Evolutionary conservation across 2,113 vertebrate species (phyloP), one percentile per base, ranked within the genome.

Genomic region (Solea solea): DNA sequence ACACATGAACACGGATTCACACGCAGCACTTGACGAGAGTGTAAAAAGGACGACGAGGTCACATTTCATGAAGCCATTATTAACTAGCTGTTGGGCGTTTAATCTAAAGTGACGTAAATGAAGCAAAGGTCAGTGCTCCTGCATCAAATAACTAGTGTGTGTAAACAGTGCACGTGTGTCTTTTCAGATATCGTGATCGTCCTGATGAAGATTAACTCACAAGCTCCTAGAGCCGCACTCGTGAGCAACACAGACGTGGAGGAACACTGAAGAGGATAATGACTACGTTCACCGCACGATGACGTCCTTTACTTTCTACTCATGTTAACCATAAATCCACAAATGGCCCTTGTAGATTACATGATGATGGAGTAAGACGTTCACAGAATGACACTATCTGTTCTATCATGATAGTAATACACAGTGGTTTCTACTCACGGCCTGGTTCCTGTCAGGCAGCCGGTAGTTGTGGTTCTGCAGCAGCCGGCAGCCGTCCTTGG

Each of bases 401-500:
- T 10, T n/a, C 28, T 3, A 8, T 64, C 13, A 42, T 5, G 28
- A 28, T 51, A 11, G 34, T 21, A 70, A 54, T 9, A 58, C 2
- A 48, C 50, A 15, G 13, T 50, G 21, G 16, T 21, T 7, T 3
- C 48, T 46, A 84, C 96, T 95, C 93, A 98, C 97, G 55, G 95
- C 92, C 62, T 95, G 93, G 78, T 90, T 89, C 46, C 95, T 95
- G 85, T 96, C 95, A 0, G 79, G 89, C 11, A 94, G 91, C 66
- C 94, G 93, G 92, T 91, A 92, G 89, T 94, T 95, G 63, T 96
- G 95, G 54, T 90, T 90, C 91, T 97, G 96, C 79, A 96, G 89
- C 83, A 96, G 92, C 56, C 95, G 95, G 78, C 95, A 95, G 82
- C 96, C 96, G n/a, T 98, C 97, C 90, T 94, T 96, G 7, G 96